Base-by-base conservation (phyloP, 2,797 vertebrate genomes). In the Pteropus rufus region DNA sequence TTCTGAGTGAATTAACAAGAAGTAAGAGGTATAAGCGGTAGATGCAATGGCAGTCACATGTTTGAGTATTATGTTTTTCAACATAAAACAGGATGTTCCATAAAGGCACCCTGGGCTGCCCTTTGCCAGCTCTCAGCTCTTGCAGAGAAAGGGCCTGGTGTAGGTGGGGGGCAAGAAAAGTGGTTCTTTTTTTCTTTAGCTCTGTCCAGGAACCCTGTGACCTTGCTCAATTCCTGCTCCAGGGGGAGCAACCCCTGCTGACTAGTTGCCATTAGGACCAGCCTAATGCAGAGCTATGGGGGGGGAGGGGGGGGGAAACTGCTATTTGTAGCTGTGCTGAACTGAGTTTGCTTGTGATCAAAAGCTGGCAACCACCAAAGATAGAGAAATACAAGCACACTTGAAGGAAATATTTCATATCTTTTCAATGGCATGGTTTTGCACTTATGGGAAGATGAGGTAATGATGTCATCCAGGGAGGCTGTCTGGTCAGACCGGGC, bases 81-180 rank as follows among this genome's bases (percentile, higher is more conserved):
- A 31, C 31, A 86, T 69, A 60, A 77, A 87, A 80, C 54, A 49
- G 31, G 41, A 36, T n/a, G 11, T 82, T 96, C 91, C 31, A 77
- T 77, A 72, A 87, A 62, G 46, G 19, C 41, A 26, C 46, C 56
- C 16, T 58, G 26, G 77, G 62, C 49, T 96, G 52, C 39, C 72
- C 41, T 83, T 77, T 95, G 65, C 24, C 23, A 60, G 52, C 89
- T 73, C 14, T 93, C 36, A 82, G 58, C 39, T 88, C 64, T 56
- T 83, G 39, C 44, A 39, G 39, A 85, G 72, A 91, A 82, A 58
- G 81, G 75, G 14, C 44, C 16, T 83, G 7, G 16, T 82, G 41
- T 95, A 65, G 85, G 80, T 72, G 72, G 62, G 21, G 81, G 52
- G 58, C 49, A 84, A 93, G 64, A 89, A 95, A 88, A 73, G 46